These are phyloP conservation scores for Cryptoprocta ferox DNA, from an alignment of 2,797 vertebrate species.

Conservation along the genomic window DNA sequence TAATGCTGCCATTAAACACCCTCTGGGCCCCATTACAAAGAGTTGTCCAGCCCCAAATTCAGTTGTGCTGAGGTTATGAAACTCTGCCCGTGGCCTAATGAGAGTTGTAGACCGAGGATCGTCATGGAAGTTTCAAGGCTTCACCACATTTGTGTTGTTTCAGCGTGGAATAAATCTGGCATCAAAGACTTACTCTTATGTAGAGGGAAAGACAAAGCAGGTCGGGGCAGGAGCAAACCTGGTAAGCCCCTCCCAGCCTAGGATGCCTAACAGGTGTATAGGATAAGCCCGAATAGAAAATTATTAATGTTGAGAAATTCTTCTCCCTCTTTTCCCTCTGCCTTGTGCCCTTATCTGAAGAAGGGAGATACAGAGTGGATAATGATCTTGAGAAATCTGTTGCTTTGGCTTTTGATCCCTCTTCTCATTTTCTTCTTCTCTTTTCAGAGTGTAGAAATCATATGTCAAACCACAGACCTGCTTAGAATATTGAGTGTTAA, in stretches of 20 bases:
- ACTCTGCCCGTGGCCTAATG: rapidly evolving
- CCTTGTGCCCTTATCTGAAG: background rate
- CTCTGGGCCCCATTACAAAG: background rate
- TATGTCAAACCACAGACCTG: background rate
- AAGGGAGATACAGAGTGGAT: background rate
- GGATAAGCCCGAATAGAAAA: background rate
- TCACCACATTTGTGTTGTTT: background rate
- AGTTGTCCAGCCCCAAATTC: background rate
- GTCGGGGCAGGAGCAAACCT: background rate
- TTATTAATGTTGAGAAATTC: background rate
- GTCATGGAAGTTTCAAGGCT: background rate
- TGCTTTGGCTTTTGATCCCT: background rate
- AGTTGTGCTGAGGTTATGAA: background rate
- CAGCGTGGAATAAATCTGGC: background rate
- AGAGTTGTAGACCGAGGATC: background rate
- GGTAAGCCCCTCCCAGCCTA: rapidly evolving
- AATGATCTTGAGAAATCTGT: conserved; percentile 8
- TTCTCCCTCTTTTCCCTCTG: background rate
- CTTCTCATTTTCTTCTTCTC: conserved; percentile 6
- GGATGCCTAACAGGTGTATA: no score
- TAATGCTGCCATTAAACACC: no score
- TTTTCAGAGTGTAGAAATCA: background rate
- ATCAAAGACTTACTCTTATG: background rate
- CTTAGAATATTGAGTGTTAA: background rate
- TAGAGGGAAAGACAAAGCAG: background rate